Evolutionary conservation across 2,113 vertebrate species (phyloP).

Genomic region (Corythornis madagascariensis): DNA sequence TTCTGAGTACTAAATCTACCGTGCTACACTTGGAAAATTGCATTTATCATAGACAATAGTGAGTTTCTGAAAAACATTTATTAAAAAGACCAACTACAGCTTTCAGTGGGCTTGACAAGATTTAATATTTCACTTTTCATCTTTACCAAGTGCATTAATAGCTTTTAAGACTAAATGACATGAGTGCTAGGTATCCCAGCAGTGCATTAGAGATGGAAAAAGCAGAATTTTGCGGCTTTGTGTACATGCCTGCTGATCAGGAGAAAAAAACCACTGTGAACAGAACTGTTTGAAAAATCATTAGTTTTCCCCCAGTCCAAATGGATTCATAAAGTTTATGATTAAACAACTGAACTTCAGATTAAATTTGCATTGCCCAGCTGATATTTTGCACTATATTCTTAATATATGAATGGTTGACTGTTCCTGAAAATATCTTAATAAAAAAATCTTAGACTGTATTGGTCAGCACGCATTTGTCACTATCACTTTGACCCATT

Average conservation of each 20-base stretch:
- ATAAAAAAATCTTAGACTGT: not conserved
- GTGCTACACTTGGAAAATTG: not conserved
- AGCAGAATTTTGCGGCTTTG: not conserved
- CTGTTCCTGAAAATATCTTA: not conserved
- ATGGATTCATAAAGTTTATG: not conserved
- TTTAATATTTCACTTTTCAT: conserved; percentile 2
- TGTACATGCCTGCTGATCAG: not conserved
- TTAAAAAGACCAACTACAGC: not conserved
- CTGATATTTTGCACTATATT: not conserved
- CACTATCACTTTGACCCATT: not conserved
- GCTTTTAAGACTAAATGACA: conserved; percentile 15
- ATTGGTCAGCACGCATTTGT: not conserved
- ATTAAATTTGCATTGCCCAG: not conserved
- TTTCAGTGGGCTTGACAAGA: conserved; percentile 33
- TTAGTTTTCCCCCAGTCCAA: not conserved
- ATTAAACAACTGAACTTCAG: not conserved
- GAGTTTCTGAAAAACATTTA: conserved; percentile 17
- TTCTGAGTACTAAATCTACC: not conserved
- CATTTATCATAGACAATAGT: conserved; percentile 12
- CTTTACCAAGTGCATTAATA: conserved; percentile 42
- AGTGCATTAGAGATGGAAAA: not conserved
- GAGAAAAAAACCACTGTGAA: not conserved
- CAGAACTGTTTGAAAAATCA: not conserved
- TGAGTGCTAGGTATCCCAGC: not conserved
- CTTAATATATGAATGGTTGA: not conserved